Evolutionary conservation across 2,797 vertebrate genomes (phyloP).

Genomic region (Enteromius afrohamiltoni): DNA sequence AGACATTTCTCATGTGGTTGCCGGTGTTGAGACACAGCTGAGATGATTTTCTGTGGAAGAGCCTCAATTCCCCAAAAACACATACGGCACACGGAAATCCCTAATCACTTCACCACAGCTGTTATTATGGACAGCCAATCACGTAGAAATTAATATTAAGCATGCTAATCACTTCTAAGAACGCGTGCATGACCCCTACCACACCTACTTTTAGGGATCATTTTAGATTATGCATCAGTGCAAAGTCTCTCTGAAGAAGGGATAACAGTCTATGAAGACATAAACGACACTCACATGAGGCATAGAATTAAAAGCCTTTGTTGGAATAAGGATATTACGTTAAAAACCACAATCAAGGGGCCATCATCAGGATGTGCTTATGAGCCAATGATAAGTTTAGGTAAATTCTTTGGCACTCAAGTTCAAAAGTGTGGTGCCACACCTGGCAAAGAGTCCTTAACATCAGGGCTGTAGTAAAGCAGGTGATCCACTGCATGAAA

Average conservation of each 20-base stretch:
- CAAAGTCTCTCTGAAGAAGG: background rate
- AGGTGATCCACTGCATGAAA: conserved; percentile 8
- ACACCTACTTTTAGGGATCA: background rate
- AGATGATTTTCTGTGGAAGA: conserved; percentile 51
- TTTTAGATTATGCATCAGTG: background rate
- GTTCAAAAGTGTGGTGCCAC: background rate
- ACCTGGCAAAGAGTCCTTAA: background rate
- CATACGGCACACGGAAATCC: conserved; percentile 39
- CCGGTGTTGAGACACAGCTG: conserved; percentile 36
- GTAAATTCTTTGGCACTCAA: conserved; percentile 3
- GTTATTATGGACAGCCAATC: conserved; percentile 24
- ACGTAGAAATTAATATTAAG: conserved; percentile 16
- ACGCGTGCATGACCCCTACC: background rate
- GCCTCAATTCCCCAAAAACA: conserved; percentile 42
- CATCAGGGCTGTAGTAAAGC: background rate
- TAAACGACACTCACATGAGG: background rate
- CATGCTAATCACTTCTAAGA: background rate
- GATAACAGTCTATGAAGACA: background rate
- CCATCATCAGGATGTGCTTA: conserved; percentile 1
- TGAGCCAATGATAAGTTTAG: background rate
- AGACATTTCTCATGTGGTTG: conserved; percentile 20
- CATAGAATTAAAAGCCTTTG: conserved; percentile 22
- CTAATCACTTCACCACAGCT: conserved; percentile 55
- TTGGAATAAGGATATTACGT: background rate
- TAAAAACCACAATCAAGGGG: conserved; percentile 2